These are phyloP conservation scores for Sarcophaga peregrina DNA, from an alignment of 1,140 invertebrate genomes.

Conservation along the genomic window DNA sequence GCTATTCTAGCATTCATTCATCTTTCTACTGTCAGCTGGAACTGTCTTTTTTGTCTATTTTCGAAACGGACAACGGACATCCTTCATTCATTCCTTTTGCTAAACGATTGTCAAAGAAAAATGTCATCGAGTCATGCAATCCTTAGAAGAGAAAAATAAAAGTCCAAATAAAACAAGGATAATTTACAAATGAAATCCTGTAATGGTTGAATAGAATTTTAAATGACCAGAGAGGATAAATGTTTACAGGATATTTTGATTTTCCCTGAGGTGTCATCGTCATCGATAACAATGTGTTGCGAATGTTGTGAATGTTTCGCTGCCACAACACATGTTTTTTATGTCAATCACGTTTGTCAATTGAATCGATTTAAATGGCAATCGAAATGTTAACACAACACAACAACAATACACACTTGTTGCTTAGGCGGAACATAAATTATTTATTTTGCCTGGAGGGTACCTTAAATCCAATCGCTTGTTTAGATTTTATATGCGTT, in stretches of 20 bases:
- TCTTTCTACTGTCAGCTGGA: not conserved
- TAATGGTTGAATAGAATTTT: not conserved
- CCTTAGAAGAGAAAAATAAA: not conserved
- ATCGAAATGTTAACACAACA: not conserved
- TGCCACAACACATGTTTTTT: not conserved
- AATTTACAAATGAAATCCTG: not conserved
- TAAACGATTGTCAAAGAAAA: not conserved
- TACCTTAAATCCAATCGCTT: too few relatives aligned
- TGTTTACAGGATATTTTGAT: constrained; percentile 16
- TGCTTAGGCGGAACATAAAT: not conserved
- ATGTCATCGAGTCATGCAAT: not conserved
- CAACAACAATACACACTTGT: not conserved
- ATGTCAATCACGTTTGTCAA: not conserved
- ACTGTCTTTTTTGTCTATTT: not conserved
- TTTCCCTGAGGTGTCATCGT: not conserved
- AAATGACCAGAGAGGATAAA: not conserved
- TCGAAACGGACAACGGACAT: not conserved
- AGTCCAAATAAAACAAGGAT: not conserved
- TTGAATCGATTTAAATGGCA: not conserved
- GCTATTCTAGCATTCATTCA: not conserved
- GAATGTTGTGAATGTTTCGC: not conserved
- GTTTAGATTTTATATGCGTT: too few relatives aligned
- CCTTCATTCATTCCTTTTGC: not conserved
- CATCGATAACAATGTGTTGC: not conserved
- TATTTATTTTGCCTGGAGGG: too few relatives aligned